Evolutionary conservation across 30 jellyfish, hydroid and myxozoan genomes (phyloP).

Genomic region (Rhopilema esculentum): DNA sequence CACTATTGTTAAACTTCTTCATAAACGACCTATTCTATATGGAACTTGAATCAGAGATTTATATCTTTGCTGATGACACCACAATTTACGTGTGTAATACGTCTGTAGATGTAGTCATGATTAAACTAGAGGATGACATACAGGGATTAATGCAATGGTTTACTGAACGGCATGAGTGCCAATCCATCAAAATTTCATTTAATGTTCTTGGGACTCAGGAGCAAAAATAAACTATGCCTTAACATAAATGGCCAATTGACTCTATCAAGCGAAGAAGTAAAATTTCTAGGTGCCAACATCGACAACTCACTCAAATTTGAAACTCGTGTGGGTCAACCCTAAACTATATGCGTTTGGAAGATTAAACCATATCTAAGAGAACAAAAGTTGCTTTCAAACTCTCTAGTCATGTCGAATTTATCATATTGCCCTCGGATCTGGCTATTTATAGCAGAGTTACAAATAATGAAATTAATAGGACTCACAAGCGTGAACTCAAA

Average conservation of each 20-base stretch:
- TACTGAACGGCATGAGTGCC: conserved; percentile 34
- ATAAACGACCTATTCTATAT: conserved; percentile 38
- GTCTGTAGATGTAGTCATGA: conserved; percentile 15
- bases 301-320: conserved; percentile 4
- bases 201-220: conserved; percentile 28
- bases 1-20: conserved; percentile 32
- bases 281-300: not conserved
- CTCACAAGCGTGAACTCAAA: conserved; percentile 34
- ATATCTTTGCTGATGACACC: conserved; percentile 38
- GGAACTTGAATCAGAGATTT: conserved; percentile 30
- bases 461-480: conserved; percentile 29
- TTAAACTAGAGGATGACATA: conserved; percentile 24
- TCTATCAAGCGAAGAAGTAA: conserved; percentile 11
- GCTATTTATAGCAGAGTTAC: conserved; percentile 49
- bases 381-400: not conserved
- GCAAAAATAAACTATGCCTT: not conserved
- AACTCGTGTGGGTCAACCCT: not conserved
- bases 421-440: conserved; percentile 9
- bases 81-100: conserved; percentile 24
- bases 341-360: conserved; percentile 3
- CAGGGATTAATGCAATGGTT: conserved; percentile 1
- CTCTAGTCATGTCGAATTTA: conserved; percentile 20
- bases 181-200: conserved; percentile 27
- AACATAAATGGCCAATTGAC: conserved; percentile 7
- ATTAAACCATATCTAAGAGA: not conserved